Evolutionary conservation across 2,113 vertebrate genomes (phyloP), one percentile per base, ranked within the genome.

Genomic region (Cynocephalus volans): DNA sequence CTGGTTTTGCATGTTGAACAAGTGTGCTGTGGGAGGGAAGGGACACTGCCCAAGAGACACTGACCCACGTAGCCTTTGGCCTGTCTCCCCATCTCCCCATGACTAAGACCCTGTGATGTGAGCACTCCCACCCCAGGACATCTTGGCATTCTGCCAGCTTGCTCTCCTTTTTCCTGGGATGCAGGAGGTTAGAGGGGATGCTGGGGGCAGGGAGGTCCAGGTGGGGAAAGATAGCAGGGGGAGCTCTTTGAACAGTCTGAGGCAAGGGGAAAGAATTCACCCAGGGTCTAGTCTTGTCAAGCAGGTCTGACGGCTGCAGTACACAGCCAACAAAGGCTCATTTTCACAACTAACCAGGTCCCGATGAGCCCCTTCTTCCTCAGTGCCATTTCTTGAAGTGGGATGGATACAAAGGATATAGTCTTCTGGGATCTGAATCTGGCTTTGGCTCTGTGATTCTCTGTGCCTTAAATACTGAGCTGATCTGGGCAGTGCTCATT

Each of bases 201-300:
- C 75, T 84, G 60, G 65, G 69, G 93, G 48, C 28, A 18, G 83
- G 45, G 73, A 67, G 70, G 50, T 58, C 41, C 73, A 15, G 76
- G 31, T 31, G 69, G 67, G 41, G 54, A 62, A 81, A 83, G 58
- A 52, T 33, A 41, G 58, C 31, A 8, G 33, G 24, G 24, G 67
- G 75, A 79, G 72, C 31, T 24, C 82, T 85, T 83, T 41, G 80
- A 90, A 94, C 87, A 85, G 77, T 65, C 69, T 65, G 15, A 45
- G 75, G 54, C 36, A 26, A 60, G 21, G 14, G 48, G 82, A 77
- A 58, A 58, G 45, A 89, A 50, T 72, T 85, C 60, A 58, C 64
- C 26, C 52, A 84, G 52, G 4, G 77, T 54, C 62, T 36, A 12
- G 21, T 79, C 83, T 84, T 13, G 18, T 92, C 54, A 24, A 36